A percentile compares a stretch with the other conserved stretches of the same genome.
Conservation (phyloP, 2,888 invertebrate species). For the Tetrapedia diversipes region DNA sequence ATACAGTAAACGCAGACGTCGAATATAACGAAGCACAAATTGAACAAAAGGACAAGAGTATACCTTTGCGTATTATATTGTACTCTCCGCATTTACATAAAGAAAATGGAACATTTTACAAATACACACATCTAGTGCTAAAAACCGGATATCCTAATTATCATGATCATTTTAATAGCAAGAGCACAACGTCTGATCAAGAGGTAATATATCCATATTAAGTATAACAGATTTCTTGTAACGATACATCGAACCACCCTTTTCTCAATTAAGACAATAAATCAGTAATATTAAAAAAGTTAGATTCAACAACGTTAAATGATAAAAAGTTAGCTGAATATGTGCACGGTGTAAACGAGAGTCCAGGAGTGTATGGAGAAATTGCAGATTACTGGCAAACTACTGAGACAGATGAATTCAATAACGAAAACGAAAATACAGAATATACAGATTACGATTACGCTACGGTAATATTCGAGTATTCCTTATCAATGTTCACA, state of each 20-base stretch:
- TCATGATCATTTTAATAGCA: constrained; percentile 71
- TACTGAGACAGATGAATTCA: constrained; percentile 51
- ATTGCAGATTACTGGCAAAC: constrained; percentile 74
- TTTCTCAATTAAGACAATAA: constrained; percentile 12
- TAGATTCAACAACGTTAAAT: not conserved
- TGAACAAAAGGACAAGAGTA: not conserved
- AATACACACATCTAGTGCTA: constrained; percentile 75
- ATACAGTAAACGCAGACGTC: not conserved
- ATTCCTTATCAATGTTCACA: not conserved
- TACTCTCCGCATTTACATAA: constrained; percentile 76
- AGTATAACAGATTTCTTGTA: not conserved
- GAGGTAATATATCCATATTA: constrained; percentile 30
- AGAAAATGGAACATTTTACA: constrained; percentile 62
- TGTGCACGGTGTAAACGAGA: constrained; percentile 71
- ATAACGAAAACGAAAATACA: constrained; percentile 31
- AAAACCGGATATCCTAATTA: constrained; percentile 69
- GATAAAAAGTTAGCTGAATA: constrained; percentile 28
- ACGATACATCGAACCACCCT: not conserved
- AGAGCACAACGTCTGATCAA: not conserved
- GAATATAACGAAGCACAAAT: not conserved
- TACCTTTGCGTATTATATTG: constrained; percentile 78
- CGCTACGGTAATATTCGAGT: constrained; percentile 36
- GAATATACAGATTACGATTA: constrained; percentile 34
- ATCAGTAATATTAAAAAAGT: not conserved
- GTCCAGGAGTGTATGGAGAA: constrained; percentile 77